Evolutionary conservation across 2,888 invertebrate genomes (phyloP), one percentile per base, ranked within the genome.

Genomic region (Campaea margaritaria): DNA sequence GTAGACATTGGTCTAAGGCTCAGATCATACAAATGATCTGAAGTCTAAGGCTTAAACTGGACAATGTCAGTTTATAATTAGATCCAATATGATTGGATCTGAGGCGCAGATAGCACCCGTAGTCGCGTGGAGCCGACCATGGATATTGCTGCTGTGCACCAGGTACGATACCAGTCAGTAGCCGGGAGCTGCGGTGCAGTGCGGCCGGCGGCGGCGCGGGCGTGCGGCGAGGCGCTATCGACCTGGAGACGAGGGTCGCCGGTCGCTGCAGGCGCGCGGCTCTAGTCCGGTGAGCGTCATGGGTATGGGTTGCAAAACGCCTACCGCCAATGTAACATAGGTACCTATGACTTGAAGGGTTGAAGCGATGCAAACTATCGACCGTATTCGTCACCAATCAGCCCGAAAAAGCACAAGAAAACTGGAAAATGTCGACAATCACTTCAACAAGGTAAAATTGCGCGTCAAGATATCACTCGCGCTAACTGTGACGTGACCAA

Each of bases 401-500:
- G 9, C 7, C 7, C 7, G 1, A 31, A 31, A 31, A 9, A 10
- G 8, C 2, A 31, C 31, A 9, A 9, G 31, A 31, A 31, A 31
- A 31, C 31, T 31, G 5, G 7, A 31, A 36, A 4, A 2, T 36
- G n/a, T n/a, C n/a, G 0, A 39, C 1, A 14, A 1, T 7, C 13
- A 8, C 39, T 21, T 38, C n/a, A 27, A 47, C 4, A 0, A 5
- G 15, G 7, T n/a, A 38, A 28, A 62, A 61, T 51, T 65, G 60
- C 67, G 67, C 65, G 65, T 57, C 53, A 70, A 68, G 65, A 65
- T 62, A 60, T 66, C 72, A 65, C 64, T 42, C 16, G 68, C 60
- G 61, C 54, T 16, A 54, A 65, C 65, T 70, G 36, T 31, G 36
- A n/a, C 36, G 72, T 66, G 68, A 79, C 65, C 84, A 85, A 82